These are phyloP conservation scores for Aplysina aerophoba DNA, from an alignment of 37 sponge, comb jelly and placozoan species.

Conservation along the genomic window DNA sequence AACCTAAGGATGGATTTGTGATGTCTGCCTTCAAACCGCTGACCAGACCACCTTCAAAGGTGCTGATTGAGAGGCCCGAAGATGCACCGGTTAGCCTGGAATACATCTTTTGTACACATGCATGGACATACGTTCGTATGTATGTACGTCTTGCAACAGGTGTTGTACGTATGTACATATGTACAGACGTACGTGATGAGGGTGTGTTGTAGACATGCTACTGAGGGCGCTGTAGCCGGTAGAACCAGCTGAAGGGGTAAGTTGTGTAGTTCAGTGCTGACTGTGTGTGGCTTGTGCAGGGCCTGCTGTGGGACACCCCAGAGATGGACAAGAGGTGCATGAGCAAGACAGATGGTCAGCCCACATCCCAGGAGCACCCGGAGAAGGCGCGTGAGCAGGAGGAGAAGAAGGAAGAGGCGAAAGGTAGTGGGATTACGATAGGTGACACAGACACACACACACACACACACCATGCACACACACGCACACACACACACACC, in stretches of 20 bases:
- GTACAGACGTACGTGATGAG: too few species aligned
- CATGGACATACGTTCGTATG: neutral
- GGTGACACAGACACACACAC: neutral
- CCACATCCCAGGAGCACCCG: neutral
- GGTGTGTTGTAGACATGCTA: too few species aligned
- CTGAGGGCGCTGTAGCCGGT: too few species aligned
- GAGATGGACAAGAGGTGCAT: constrained; percentile 6
- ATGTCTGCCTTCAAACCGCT: constrained; percentile 13
- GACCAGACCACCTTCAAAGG: neutral
- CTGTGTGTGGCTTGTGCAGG: neutral
- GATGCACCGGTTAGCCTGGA: neutral
- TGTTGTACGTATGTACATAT: neutral
- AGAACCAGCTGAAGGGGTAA: too few species aligned
- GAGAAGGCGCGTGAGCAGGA: neutral
- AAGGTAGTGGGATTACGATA: too few species aligned
- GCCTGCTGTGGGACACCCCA: constrained; percentile 14
- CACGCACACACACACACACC: neutral
- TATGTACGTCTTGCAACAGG: neutral
- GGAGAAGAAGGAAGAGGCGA: neutral
- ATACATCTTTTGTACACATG: neutral
- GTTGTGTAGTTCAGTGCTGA: too few species aligned
- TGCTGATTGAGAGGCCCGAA: neutral
- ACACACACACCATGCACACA: neutral
- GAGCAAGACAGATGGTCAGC: constrained; percentile 1
- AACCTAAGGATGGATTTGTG: neutral